Evolutionary conservation across 1,140 invertebrate species (phyloP), one percentile per base, ranked within the genome.

Genomic region (Chymomyza costata): DNA sequence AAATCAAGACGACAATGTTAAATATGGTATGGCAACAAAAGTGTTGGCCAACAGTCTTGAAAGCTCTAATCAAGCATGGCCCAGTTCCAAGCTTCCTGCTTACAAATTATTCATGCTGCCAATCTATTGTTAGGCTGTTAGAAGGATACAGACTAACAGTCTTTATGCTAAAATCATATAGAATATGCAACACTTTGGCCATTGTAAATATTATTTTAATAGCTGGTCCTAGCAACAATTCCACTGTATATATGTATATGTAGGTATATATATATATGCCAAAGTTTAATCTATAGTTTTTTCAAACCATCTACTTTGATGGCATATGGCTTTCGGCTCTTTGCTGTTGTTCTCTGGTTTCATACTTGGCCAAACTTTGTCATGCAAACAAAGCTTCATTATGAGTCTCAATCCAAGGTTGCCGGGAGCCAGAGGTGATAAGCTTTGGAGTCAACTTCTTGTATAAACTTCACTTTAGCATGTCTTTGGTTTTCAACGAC

Each of bases 301-400:
- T 25, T 25, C 3, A 25, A 5, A 8, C 21, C 21, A 25, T 3
- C 8, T 25, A 25, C 3, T 8, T 25, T 5, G 21, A 5, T 25
- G 14, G 7, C 16, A 16, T 17, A 21, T 49, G 11, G 31, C 21
- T 52, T 11, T 43, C 41, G 46, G 30, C 28, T 50, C 25, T 50
- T 50, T 11, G 21, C 51, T 60, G 57, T 46, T 54, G 50, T 52
- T 50, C 61, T 76, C 68, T 62, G 71, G 60, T 57, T 74, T 64
- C 64, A 66, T 64, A 64, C 47, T 44, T 44, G 15, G 48, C 69
- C 65, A 78, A 76, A 76, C 65, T 76, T 76, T 78, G 71, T 70
- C 71, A 61, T 44, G 63, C 71, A 76, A 76, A 78, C 70, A 76
- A 76, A 78, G 70, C 70, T 76, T 76, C 62, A 71, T 78, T 78